Percentiles rank a stretch among this genome's conserved stretches.
Conservation (phyloP, 2,888 invertebrate species). For the Molanna angustata region DNA sequence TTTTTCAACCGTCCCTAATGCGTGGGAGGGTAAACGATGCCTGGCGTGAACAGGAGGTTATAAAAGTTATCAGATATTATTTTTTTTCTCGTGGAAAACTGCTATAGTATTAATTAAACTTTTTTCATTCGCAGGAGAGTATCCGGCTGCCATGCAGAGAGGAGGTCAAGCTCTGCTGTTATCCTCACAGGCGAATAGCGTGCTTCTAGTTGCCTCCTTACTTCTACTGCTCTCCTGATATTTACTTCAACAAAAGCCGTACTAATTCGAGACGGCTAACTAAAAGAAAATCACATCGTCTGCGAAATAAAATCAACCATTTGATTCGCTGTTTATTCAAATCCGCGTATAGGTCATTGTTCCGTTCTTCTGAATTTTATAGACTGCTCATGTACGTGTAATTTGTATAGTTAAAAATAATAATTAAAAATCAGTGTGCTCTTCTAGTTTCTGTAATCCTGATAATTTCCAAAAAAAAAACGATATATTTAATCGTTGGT, state of each 20-base stretch:
- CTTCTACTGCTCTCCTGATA: constrained; percentile 29
- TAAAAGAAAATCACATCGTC: background rate
- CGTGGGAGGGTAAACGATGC: too few relatives aligned
- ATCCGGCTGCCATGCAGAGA: constrained; percentile 81
- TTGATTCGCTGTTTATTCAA: too few relatives aligned
- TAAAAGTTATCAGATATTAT: too few relatives aligned
- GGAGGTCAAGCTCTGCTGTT: constrained; percentile 54
- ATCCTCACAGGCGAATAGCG: constrained; percentile 24
- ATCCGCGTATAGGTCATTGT: background rate
- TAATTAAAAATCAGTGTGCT: too few relatives aligned
- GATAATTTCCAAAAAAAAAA: too few relatives aligned
- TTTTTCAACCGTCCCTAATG: too few relatives aligned
- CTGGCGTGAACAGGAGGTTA: too few relatives aligned
- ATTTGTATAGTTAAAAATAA: background rate
- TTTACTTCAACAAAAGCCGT: constrained; percentile 4
- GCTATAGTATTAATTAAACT: too few relatives aligned
- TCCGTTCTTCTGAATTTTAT: background rate
- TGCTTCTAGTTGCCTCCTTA: constrained; percentile 25
- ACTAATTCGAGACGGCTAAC: background rate
- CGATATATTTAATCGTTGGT: too few relatives aligned
- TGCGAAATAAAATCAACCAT: background rate
- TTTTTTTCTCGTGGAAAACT: too few relatives aligned
- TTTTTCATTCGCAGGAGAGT: constrained; percentile 68
- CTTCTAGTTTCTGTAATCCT: too few relatives aligned
- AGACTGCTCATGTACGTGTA: background rate